Evolutionary conservation across 2,888 invertebrate genomes (phyloP).

Genomic region (Dryobota labecula): DNA sequence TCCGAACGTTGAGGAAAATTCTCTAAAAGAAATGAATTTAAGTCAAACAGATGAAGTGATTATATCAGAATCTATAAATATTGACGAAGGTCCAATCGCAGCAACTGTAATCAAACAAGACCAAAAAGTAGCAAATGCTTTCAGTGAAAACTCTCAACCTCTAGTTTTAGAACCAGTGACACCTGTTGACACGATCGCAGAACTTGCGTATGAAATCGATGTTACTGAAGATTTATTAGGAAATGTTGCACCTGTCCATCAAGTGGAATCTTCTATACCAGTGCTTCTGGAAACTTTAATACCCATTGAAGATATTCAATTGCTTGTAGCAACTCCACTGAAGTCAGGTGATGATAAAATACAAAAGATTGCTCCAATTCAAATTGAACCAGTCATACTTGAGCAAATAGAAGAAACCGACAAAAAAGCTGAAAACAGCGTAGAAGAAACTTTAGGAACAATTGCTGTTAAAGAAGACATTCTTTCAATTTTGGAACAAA

Average conservation of each 20-base stretch:
- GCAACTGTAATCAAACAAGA: background rate
- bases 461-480: slow-evolving; percentile 23
- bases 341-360: background rate
- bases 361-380: slow-evolving; percentile 1
- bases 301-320: background rate
- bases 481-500: slow-evolving; percentile 16
- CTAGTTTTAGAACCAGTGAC: slow-evolving; percentile 8
- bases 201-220: background rate
- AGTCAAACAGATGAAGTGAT: slow-evolving; percentile 20
- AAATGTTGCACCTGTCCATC: background rate
- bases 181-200: background rate
- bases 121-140: background rate
- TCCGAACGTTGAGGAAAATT: background rate
- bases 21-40: background rate
- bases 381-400: background rate
- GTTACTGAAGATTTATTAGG: background rate
- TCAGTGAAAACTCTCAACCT: slow-evolving; percentile 13
- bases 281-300: slow-evolving; percentile 10
- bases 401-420: slow-evolving; percentile 19
- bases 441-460: slow-evolving; percentile 5
- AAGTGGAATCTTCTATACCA: slow-evolving; percentile 4
- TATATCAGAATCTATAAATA: slow-evolving; percentile 15
- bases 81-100: background rate
- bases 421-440: background rate
- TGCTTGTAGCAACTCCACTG: background rate